Base-by-base conservation (phyloP, 2,797 vertebrate species). In the Halcyon smyrnensis region DNA sequence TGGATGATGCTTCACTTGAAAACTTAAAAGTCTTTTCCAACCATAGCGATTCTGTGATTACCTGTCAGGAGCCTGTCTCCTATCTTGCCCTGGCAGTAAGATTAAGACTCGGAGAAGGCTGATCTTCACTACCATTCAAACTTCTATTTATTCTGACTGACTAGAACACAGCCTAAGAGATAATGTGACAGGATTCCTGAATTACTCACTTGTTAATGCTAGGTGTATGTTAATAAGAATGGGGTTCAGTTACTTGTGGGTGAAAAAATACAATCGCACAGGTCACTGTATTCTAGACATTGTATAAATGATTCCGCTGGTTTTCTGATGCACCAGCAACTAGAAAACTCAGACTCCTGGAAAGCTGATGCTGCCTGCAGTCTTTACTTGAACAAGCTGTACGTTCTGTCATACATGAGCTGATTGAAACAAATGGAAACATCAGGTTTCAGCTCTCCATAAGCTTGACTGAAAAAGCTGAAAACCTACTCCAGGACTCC, bases 61-160 rank as follows among this genome's bases (percentile, higher is more conserved):
- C 60, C 54, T 88, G 65, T 28, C 77, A 87, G 63, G 37, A 92
- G 43, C 18, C 36, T 48, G 43, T 24, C 70, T 87, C 67, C 60
- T 73, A 34, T 84, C 62, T 57, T 89, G 60, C 27, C 82, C 30
- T 80, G 56, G 25, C 17, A 71, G 36, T 77, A 82, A 73, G 39
- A 76, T 34, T 70, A 87, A 84, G 48, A 23, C 60, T 89, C 36
- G 27, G 46, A 89, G 53, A 89, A 90, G 77, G 76, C 8, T 91
- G 69, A 93, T 69, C 64, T 77, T 91, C 82, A 56, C 57, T 36
- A 18, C 8, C 23, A 69, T 28, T 78, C 32, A 70, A 84, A 36
- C 30, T 95, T 88, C 57, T 64, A 93, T 94, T 93, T 79, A 70
- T 53, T 90, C 91, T 79, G 62, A 71, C 76, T 92, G 77, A 78